Conservation (phyloP, 2,888 invertebrate species). For the Calephelis perditalis region DNA sequence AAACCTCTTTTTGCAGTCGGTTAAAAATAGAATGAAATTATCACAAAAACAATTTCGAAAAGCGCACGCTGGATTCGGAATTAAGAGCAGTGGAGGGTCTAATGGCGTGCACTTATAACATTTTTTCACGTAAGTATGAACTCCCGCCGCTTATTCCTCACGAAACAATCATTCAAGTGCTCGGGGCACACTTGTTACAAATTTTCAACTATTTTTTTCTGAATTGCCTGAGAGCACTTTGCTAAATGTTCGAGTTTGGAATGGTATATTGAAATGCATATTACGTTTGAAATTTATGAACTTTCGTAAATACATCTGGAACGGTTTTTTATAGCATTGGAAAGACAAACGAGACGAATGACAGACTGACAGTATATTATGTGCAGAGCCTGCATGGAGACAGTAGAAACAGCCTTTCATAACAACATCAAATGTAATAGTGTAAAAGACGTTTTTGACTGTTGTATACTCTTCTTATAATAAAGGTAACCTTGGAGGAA, state of each 20-base stretch:
- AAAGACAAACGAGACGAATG: too few species aligned
- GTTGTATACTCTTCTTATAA: too few species aligned
- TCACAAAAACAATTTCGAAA: constrained; percentile 1
- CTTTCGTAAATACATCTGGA: too few species aligned
- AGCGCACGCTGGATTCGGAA: background rate
- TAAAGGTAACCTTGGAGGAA: too few species aligned
- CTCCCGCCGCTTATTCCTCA: constrained; percentile 66
- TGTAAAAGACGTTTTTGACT: too few species aligned
- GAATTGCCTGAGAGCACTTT: constrained; percentile 11
- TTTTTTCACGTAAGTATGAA: constrained; percentile 88
- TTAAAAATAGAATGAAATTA: too few species aligned
- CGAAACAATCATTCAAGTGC: constrained; percentile 30
- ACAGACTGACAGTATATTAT: too few species aligned
- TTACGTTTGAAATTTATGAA: background rate
- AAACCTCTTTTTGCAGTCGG: too few species aligned
- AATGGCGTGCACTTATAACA: constrained; percentile 51
- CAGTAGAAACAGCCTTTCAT: too few species aligned
- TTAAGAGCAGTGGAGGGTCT: constrained; percentile 3
- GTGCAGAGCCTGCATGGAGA: too few species aligned
- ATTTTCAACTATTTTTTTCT: constrained; percentile 22
- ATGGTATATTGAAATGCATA: background rate
- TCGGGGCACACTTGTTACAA: constrained; percentile 35
- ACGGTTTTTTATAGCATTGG: too few species aligned
- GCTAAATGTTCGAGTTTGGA: constrained; percentile 1
- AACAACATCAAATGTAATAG: too few species aligned